phyloP scores from a whole-genome alignment of 2,797 vertebrate genomes.

The Sebastes dallii region DNA sequence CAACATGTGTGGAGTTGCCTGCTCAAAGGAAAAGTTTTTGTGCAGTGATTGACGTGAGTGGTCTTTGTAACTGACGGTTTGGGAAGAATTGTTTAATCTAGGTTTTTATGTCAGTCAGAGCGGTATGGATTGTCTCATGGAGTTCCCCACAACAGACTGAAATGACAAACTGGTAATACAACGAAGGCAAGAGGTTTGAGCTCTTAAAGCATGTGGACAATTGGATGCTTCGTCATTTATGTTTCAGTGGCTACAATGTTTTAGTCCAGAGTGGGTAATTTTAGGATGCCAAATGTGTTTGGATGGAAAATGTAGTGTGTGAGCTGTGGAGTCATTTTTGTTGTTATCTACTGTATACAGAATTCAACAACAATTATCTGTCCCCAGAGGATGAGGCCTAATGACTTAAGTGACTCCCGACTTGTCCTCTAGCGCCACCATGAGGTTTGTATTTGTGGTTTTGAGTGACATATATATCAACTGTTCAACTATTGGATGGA shows the following conservation, averaged over 20 bases:
- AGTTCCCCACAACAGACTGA: background rate
- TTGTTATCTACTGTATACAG: too few species aligned
- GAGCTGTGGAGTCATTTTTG: too few species aligned
- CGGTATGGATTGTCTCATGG: background rate
- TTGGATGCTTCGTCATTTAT: background rate
- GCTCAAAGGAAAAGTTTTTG: background rate
- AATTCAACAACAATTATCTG: background rate
- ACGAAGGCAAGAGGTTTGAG: background rate
- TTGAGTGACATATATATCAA: too few species aligned
- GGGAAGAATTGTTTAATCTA: conserved; percentile 10
- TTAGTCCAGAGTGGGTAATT: background rate
- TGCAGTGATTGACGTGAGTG: conserved; percentile 24
- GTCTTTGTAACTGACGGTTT: conserved; percentile 3
- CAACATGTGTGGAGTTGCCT: background rate
- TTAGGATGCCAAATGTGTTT: background rate
- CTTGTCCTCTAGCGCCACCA: too few species aligned
- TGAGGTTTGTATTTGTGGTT: fast-evolving
- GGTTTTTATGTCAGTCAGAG: conserved; percentile 20
- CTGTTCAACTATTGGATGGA: background rate
- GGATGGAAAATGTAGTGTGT: background rate
- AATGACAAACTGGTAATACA: background rate
- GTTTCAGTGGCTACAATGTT: background rate
- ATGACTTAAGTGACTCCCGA: too few species aligned
- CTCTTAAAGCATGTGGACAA: background rate
- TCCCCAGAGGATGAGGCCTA: too few species aligned